Evolutionary conservation across 2,888 invertebrate species (phyloP).

Genomic region (Cephalotes varians): DNA sequence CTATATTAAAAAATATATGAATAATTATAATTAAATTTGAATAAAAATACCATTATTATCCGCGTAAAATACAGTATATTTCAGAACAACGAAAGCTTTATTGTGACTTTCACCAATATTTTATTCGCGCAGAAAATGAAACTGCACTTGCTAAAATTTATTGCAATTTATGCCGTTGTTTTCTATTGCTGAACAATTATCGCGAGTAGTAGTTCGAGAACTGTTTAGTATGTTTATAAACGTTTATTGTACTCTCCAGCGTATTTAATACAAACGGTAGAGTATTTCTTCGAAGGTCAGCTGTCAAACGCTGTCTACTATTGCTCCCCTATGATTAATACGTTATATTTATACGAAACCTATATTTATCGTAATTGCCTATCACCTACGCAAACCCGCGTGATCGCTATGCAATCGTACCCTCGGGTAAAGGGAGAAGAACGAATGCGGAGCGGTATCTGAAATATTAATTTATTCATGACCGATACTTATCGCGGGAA

Average conservation of each 20-base stretch:
- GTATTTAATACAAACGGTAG: not conserved
- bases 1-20: too few species aligned
- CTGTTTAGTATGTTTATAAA: not conserved
- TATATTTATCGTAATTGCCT: not conserved
- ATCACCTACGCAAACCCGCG: not conserved
- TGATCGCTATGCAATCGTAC: not conserved
- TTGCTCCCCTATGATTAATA: not conserved
- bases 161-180: too few species aligned
- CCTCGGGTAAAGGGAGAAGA: not conserved
- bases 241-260: not conserved
- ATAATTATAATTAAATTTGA: not conserved
- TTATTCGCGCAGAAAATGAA: not conserved
- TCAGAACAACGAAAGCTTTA: not conserved
- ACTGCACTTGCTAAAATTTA: not conserved
- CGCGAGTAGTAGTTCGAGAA: not conserved
- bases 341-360: not conserved
- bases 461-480: slow-evolving; percentile 5
- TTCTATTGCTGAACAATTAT: not conserved
- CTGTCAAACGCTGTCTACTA: not conserved
- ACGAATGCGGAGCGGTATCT: not conserved
- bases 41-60: not conserved
- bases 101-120: not conserved
- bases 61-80: not conserved
- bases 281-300: not conserved
- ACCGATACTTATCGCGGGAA: not conserved